Evolutionary conservation across 1,140 invertebrate species (phyloP), one percentile per base, ranked within the genome.

Genomic region (Bombus sibiricus): DNA sequence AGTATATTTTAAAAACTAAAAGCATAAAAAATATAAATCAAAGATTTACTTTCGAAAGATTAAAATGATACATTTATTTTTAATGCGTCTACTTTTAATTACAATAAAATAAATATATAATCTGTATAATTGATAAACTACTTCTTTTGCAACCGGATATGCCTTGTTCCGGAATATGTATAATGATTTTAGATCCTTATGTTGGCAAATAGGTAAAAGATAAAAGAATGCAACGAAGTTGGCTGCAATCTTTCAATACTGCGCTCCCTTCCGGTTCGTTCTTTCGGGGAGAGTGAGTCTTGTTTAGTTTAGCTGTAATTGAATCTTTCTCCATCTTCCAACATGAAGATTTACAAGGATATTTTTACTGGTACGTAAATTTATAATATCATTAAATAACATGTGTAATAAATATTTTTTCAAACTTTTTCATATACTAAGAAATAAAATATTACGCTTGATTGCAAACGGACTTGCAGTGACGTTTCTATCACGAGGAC

Each of bases 261-360:
- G 74, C 83, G 57, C 93, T 94, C 95, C 93, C 96, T 96, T 96
- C 96, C 96, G 96, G 96, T 96, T 95, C 94, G 95, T 95, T 95
- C 95, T 93, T 94, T 95, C 22, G 93, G 95, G 94, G 95, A 95
- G 95, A 95, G 93, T 95, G 95, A 95, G 94, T 95, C 95, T 95
- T 95, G 83, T 96, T 96, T 96, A 96, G 95, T 96, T 96, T 96
- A 96, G 95, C 95, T 96, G 95, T 96, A 96, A 91, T 95, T 91
- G 94, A 96, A 96, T 96, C 96, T 96, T 95, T 96, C 95, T 94
- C 95, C 96, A 97, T 97, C 97, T 96, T 96, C 94, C 95, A 98
- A 96, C 96, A 99, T 99, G 98, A 98, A 96, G 95, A 98, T 99
- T 95, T 99, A 97, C 96, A 99, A 99, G 96, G 98, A 99, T 96